A percentile compares a stretch with the other conserved stretches of the same genome.
Evolutionary conservation across 2,797 vertebrate species (phyloP).

Genomic region (Pseudochaenichthys georgianus): DNA sequence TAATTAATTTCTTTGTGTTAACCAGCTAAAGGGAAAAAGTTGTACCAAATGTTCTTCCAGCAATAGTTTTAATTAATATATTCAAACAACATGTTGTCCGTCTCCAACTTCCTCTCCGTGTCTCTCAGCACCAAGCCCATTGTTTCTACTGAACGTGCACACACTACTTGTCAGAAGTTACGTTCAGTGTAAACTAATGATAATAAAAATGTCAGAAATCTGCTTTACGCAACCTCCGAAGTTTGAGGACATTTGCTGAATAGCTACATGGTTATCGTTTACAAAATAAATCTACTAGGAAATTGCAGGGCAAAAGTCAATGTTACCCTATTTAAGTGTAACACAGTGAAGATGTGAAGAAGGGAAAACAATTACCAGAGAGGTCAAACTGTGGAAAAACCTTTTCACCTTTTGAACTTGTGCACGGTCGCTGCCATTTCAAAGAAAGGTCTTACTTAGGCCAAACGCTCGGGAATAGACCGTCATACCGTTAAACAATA

Average conservation of each 20-base stretch:
- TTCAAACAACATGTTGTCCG: no score
- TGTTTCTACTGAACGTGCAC: no score
- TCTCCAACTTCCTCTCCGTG: no score
- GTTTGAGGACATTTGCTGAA: not conserved
- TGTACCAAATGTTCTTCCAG: no score
- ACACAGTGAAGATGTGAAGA: not conserved
- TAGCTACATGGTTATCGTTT: not conserved
- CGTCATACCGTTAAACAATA: no score
- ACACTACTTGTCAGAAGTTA: no score
- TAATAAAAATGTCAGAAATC: not conserved
- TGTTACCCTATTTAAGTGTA: not conserved
- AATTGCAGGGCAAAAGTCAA: not conserved
- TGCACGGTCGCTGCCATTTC: not conserved
- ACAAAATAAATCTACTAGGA: not conserved
- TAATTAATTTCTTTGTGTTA: not conserved
- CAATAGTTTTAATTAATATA: no score
- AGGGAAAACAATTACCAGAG: not conserved
- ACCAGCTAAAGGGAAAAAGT: not conserved
- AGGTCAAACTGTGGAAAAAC: not conserved
- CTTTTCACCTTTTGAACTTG: not conserved
- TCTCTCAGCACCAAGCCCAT: no score
- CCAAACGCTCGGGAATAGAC: not conserved
- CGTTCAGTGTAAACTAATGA: no score
- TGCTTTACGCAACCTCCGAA: not conserved
- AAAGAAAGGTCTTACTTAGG: not conserved